Evolutionary conservation across 2,797 vertebrate species (phyloP).

Genomic region (Muscicapa striata): DNA sequence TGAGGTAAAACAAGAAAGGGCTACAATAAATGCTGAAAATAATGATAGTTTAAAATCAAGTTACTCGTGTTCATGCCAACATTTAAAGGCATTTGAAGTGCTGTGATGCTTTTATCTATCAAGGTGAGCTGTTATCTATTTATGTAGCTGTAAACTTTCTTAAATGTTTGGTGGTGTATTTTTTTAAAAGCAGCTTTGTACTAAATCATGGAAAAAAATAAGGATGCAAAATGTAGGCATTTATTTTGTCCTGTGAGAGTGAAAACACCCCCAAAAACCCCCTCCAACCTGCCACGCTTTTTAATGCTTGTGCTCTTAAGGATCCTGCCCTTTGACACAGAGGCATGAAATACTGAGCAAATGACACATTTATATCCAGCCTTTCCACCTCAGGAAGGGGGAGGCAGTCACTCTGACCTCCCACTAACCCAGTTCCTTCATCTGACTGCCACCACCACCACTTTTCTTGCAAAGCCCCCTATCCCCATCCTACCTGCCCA

Average conservation of each 20-base stretch:
- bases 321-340: slow-evolving; percentile 6
- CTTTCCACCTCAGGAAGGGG: not conserved
- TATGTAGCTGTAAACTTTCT: not conserved
- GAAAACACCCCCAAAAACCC: not conserved
- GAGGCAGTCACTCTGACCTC: not conserved
- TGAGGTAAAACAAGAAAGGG: not conserved
- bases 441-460: not conserved
- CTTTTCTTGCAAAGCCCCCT: not conserved
- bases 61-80: not conserved
- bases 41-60: not conserved
- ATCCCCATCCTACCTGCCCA: not conserved
- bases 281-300: not conserved
- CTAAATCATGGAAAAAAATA: not conserved
- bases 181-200: not conserved
- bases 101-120: not conserved
- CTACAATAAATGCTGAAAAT: not conserved
- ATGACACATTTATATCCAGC: not conserved
- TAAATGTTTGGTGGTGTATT: not conserved
- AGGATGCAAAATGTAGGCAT: not conserved
- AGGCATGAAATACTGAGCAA: slow-evolving; percentile 12
- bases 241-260: not conserved
- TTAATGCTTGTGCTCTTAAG: slow-evolving; percentile 12
- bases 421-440: not conserved
- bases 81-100: not conserved
- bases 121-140: not conserved